Percentiles rank a stretch among this genome's conserved stretches.
These are phyloP conservation scores for Liparis tanakae DNA, from an alignment of 2,797 vertebrate genomes.

Conservation along the genomic window DNA sequence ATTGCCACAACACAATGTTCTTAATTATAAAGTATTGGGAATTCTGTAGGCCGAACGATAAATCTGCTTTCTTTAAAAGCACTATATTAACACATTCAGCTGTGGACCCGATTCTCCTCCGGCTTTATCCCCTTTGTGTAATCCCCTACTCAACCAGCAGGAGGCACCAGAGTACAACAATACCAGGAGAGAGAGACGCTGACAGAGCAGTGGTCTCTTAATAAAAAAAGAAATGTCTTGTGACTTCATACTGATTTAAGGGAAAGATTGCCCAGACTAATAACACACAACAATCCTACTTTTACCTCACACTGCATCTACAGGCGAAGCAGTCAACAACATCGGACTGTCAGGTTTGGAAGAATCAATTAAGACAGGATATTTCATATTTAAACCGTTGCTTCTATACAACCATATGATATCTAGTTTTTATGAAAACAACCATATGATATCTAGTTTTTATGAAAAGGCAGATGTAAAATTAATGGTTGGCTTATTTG, in stretches of 20 bases:
- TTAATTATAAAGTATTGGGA: not conserved
- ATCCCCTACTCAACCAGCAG: conserved; percentile 52
- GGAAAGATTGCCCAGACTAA: conserved; percentile 33
- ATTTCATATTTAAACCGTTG: not conserved
- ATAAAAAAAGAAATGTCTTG: conserved; percentile 51
- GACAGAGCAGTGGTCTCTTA: conserved; percentile 34
- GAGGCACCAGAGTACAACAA: conserved; percentile 48
- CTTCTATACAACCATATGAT: not conserved
- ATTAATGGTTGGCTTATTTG: not conserved
- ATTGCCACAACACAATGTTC: not conserved
- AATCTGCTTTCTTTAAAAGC: not conserved
- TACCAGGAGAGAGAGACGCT: not conserved
- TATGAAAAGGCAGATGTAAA: not conserved
- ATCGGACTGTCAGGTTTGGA: not conserved
- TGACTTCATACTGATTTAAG: conserved; percentile 60
- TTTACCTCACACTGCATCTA: not conserved
- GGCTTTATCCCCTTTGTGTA: not conserved
- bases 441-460: not conserved
- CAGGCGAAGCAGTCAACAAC: not conserved
- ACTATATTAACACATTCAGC: too few species aligned
- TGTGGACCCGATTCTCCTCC: not conserved
- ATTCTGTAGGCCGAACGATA: not conserved
- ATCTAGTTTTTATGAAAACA: too few species aligned
- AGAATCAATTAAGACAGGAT: not conserved
- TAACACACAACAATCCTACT: conserved; percentile 32